Conservation (phyloP, 2,888 invertebrate species). For the Cylindroiulus punctatus region DNA sequence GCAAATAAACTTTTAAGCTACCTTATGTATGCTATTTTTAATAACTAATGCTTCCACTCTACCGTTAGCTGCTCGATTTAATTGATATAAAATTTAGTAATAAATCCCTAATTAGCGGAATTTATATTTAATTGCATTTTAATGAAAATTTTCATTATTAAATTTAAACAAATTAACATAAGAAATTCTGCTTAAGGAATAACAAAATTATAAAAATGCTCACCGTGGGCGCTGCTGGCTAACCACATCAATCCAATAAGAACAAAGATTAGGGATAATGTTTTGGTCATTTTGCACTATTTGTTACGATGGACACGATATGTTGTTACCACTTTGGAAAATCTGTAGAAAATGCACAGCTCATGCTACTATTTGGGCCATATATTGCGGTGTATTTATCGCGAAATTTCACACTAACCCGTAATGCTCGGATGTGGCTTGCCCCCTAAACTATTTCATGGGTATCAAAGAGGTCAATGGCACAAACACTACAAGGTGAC, state of each 20-base stretch:
- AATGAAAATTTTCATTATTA: too few species aligned
- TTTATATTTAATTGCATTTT: too few species aligned
- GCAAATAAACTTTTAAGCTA: too few species aligned
- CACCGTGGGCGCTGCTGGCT: neutral
- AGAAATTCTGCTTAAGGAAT: neutral
- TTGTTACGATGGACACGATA: neutral
- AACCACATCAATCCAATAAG: neutral
- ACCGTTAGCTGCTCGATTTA: too few species aligned
- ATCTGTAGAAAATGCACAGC: neutral
- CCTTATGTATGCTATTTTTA: too few species aligned
- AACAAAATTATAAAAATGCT: neutral
- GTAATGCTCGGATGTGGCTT: neutral
- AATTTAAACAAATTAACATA: neutral
- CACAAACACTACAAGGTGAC: neutral
- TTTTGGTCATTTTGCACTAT: neutral
- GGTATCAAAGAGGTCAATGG: neutral
- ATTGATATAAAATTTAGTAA: too few species aligned
- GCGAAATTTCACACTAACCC: neutral
- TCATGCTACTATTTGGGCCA: neutral
- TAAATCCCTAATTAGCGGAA: too few species aligned
- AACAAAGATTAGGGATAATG: neutral
- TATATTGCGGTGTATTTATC: neutral
- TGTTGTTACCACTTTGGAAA: neutral
- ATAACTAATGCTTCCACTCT: too few species aligned
- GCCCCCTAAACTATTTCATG: neutral